Evolutionary conservation across 2,113 vertebrate species (phyloP).

Genomic region (Electrona antarctica): DNA sequence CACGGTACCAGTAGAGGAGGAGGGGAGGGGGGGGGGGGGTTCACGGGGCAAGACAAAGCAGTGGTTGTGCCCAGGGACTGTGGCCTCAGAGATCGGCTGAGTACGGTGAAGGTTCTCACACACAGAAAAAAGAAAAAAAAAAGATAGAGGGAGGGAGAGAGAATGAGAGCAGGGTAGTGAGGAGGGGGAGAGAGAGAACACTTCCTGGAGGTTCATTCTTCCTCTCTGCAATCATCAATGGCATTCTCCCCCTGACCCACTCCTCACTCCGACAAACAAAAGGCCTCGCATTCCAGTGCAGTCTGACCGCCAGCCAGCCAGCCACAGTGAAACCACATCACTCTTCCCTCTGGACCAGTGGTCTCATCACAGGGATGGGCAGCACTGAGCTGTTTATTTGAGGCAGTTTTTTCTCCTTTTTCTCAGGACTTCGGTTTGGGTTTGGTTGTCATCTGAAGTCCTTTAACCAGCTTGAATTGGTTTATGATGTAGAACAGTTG

Average conservation of each 20-base stretch:
- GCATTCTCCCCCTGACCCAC: constrained; percentile 81
- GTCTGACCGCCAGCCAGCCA: constrained; percentile 66
- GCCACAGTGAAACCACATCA: constrained; percentile 69
- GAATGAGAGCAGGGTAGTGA: constrained; percentile 50
- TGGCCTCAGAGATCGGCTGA: constrained; percentile 69
- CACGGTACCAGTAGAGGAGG: constrained; percentile 70
- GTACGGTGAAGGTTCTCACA: constrained; percentile 78
- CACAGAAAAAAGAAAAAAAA: constrained; percentile 60
- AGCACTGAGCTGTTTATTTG: background rate
- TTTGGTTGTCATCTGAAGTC: background rate
- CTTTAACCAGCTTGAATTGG: background rate
- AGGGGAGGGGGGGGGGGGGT: constrained; percentile 65
- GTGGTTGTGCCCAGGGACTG: constrained; percentile 78
- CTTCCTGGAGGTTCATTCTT: constrained; percentile 83
- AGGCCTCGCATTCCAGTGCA: constrained; percentile 80
- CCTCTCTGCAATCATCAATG: constrained; percentile 83
- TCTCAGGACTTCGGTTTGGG: background rate
- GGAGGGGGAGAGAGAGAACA: constrained; percentile 58
- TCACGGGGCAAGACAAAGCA: constrained; percentile 82
- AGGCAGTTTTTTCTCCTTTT: background rate
- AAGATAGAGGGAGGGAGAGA: constrained; percentile 51
- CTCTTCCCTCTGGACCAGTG: constrained; percentile 66
- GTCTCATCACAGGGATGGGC: constrained; percentile 41
- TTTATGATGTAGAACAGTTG: background rate
- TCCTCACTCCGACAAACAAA: constrained; percentile 80